Percentiles rank a stretch among this genome's conserved stretches.
Evolutionary conservation across 30 jellyfish, hydroid and myxozoan species (phyloP).

Genomic region (Turritopsis dohrnii): DNA sequence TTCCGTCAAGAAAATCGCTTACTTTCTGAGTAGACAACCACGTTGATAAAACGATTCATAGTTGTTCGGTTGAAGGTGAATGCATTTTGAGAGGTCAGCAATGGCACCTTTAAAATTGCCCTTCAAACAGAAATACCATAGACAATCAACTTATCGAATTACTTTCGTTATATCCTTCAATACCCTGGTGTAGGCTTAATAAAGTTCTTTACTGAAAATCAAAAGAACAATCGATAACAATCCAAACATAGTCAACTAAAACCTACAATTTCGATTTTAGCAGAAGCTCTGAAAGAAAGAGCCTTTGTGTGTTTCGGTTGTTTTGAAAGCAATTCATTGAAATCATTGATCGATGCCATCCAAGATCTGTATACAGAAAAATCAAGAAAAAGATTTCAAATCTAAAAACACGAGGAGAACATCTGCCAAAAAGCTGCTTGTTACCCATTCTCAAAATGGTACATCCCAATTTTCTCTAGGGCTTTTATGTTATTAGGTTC

Average conservation of each 20-base stretch:
- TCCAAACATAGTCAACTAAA: not conserved
- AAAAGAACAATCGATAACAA: no score
- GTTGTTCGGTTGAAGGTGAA: conserved; percentile 65
- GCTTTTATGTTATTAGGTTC: conserved; percentile 58
- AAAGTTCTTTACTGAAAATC: no score
- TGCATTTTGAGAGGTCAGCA: conserved; percentile 56
- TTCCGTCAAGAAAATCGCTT: conserved; percentile 17
- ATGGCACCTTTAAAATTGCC: conserved; percentile 48
- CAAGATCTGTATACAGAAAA: conserved; percentile 46
- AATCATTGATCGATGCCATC: conserved; percentile 60
- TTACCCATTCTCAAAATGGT: conserved; percentile 66
- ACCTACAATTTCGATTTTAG: conserved; percentile 54
- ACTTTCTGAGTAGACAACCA: conserved; percentile 86
- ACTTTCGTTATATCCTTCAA: no score
- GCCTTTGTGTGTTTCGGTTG: conserved; percentile 67
- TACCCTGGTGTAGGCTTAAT: no score
- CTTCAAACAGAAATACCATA: conserved; percentile 36
- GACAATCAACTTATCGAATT: no score
- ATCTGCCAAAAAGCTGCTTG: no score
- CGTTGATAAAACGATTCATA: conserved; percentile 55
- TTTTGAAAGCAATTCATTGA: conserved; percentile 45
- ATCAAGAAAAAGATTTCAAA: no score
- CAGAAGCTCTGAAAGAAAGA: conserved; percentile 51
- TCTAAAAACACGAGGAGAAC: no score
- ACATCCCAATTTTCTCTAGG: conserved; percentile 50